Evolutionary conservation across 2,797 vertebrate species (phyloP).

Genomic region (Gymnopithys bicolor): DNA sequence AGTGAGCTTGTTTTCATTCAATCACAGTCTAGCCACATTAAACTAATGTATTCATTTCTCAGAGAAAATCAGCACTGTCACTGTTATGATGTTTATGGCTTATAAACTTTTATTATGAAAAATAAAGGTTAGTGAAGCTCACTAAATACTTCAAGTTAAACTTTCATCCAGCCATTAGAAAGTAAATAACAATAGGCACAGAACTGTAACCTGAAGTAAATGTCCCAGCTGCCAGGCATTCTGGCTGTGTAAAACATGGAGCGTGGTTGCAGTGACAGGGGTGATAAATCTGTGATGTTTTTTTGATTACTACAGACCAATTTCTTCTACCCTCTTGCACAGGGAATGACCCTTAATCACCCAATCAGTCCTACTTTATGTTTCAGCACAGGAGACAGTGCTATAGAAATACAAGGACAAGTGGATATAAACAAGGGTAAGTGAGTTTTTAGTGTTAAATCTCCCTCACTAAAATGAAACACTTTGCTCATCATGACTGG

Average conservation of each 20-base stretch:
- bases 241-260: background rate
- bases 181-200: background rate
- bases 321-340: background rate
- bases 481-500: background rate
- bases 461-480: background rate
- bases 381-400: background rate
- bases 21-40: constrained; percentile 22
- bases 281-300: constrained; percentile 5
- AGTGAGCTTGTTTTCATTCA: constrained; percentile 32
- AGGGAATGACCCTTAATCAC: constrained; percentile 16
- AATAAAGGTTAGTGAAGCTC: constrained; percentile 28
- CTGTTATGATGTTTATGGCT: constrained; percentile 27
- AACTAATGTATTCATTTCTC: constrained; percentile 13
- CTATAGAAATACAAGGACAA: constrained; percentile 16
- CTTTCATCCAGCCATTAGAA: background rate
- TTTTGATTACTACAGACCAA: background rate
- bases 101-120: constrained; percentile 29
- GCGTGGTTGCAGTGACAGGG: background rate
- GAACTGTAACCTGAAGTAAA: constrained; percentile 7
- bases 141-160: constrained; percentile 28
- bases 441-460: background rate
- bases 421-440: background rate
- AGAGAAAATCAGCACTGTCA: background rate
- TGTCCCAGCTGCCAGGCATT: constrained; percentile 23
- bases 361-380: background rate